Evolutionary conservation across 2,113 vertebrate genomes (phyloP), one percentile per base, ranked within the genome.

Genomic region (Cyprichromis sp.): DNA sequence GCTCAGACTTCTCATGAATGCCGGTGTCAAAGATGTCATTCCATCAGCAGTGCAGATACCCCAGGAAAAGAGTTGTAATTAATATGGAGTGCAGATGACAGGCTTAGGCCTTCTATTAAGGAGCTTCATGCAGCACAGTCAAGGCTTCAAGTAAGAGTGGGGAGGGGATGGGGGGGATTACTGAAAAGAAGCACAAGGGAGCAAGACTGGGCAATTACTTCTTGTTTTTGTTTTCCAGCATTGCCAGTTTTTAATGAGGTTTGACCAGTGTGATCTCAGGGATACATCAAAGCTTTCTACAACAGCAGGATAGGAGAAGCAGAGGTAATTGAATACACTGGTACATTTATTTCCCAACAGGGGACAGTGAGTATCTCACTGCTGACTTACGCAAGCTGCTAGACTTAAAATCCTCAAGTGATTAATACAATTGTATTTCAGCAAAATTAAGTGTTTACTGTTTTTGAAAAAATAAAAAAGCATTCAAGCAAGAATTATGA

Each of bases 161-260:
- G 61, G 61, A 38, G 21, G 68, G 68, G 38, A 3, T 1, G 13
- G 21, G 19, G 7, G 66, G 84, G 82, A 63, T 94, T 85, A 90
- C 80, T 24, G 68, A 87, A 91, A 87, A 84, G 86, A 82, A 94
- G 6, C 87, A 79, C 79, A 68, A 59, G 68, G 82, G 89, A 88
- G 80, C 8, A 7, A 42, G 21, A 84, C 83, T 61, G 78, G 68
- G 87, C 94, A 94, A 96, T 96, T 94, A 95, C 88, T 54, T 92
- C 73, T 91, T 91, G 89, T 95, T 96, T 93, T 93, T 93, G 91
- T 95, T 95, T 95, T 93, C 89, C 68, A 81, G 81, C 91, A 40
- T 82, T 81, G 84, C 81, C 85, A 57, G 87, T 90, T 93, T 91
- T 92, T 88, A 94, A 94, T 92, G 92, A 95, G 94, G 94, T 95